Evolutionary conservation across 2,888 invertebrate species (phyloP).

Genomic region (Entomobrya multifasciata): DNA sequence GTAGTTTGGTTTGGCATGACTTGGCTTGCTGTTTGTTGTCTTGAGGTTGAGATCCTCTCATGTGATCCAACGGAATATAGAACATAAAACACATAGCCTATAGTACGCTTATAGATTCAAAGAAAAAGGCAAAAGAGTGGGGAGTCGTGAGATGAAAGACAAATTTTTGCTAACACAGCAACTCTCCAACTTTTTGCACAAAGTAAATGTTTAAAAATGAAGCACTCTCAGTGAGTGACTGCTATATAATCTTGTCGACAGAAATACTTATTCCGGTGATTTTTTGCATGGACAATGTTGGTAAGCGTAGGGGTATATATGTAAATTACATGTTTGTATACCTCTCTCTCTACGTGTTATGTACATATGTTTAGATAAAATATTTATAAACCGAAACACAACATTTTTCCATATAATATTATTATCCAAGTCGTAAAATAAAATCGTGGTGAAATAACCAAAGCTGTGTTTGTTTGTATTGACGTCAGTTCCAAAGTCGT

Average conservation of each 20-base stretch:
- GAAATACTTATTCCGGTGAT: not conserved
- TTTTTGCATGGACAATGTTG: not conserved
- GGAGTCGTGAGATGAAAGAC: conserved; percentile 40
- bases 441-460: conserved; percentile 53
- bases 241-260: not conserved
- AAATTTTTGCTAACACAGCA: conserved; percentile 51
- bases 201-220: conserved; percentile 26
- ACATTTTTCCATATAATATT: conserved; percentile 42
- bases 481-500: conserved; percentile 37
- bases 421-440: conserved; percentile 55
- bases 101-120: too few species aligned
- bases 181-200: conserved; percentile 14
- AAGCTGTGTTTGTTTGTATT: conserved; percentile 26
- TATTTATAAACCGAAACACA: conserved; percentile 10
- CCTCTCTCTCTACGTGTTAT: too few species aligned
- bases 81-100: not conserved
- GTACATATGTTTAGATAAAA: too few species aligned
- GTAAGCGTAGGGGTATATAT: too few species aligned
- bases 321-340: too few species aligned
- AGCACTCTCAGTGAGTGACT: not conserved
- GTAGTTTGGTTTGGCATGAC: not conserved
- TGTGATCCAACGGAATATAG: not conserved
- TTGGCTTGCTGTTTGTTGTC: conserved; percentile 28
- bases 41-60: conserved; percentile 46
- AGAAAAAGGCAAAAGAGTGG: too few species aligned